A percentile compares a stretch with the other conserved stretches of the same genome.
These are phyloP conservation scores for Euzophera pinguis DNA, from an alignment of 2,888 invertebrate species.

Conservation along the genomic window DNA sequence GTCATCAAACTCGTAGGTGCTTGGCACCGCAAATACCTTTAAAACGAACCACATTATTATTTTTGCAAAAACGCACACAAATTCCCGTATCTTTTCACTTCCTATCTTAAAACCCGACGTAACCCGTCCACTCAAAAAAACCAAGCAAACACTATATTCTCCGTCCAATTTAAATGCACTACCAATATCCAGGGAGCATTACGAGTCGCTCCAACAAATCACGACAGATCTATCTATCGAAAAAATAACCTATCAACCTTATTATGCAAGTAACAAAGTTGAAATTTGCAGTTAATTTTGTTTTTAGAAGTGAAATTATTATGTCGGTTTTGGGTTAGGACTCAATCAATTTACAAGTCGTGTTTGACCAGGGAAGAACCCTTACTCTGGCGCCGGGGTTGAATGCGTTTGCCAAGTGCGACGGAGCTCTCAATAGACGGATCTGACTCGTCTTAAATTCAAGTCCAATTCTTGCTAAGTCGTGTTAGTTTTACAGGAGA, in stretches of 20 bases:
- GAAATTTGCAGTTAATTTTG: conserved; percentile 20
- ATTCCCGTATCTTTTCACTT: conserved; percentile 16
- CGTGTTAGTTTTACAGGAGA: neutral
- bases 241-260: conserved; percentile 20
- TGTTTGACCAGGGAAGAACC: conserved; percentile 63
- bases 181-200: conserved; percentile 45
- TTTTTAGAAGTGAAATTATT: conserved; percentile 12
- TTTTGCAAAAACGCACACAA: conserved; percentile 7
- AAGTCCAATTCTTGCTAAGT: conserved; percentile 1
- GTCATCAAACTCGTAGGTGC: no score
- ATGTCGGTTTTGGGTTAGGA: conserved; percentile 32
- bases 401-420: conserved; percentile 15
- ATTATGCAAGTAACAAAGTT: conserved; percentile 24
- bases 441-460: conserved; percentile 3
- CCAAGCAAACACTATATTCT: conserved; percentile 48
- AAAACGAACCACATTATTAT: neutral
- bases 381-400: conserved; percentile 26
- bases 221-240: conserved; percentile 7
- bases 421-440: conserved; percentile 3
- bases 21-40: neutral
- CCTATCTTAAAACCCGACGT: conserved; percentile 14
- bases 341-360: conserved; percentile 64
- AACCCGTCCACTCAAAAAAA: conserved; percentile 38
- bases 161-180: conserved; percentile 54
- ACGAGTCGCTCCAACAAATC: conserved; percentile 35